These are phyloP conservation scores for Porites evermanni DNA, from an alignment of 92 coral and sea anemone species.

Conservation along the genomic window DNA sequence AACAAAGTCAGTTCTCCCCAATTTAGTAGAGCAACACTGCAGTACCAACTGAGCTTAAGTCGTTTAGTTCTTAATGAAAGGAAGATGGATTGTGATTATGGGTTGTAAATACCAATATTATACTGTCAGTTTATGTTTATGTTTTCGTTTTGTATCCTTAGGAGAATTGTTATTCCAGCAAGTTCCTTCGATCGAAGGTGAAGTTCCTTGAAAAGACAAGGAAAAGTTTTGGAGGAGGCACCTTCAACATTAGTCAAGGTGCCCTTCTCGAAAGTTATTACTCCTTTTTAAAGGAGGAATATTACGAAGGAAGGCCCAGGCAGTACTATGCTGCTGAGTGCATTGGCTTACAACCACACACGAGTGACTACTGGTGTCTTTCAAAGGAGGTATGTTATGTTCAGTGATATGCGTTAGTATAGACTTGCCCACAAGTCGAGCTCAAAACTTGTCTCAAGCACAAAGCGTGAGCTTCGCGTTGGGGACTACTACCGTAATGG, in stretches of 20 bases:
- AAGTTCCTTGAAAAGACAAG: slow-evolving; percentile 20
- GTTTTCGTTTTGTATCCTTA: not conserved
- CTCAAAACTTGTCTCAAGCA: not conserved
- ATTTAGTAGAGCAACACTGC: no score
- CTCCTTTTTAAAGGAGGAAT: not conserved
- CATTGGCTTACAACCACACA: no score
- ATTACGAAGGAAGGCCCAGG: not conserved
- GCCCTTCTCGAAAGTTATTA: slow-evolving; percentile 2
- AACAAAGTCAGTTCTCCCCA: no score
- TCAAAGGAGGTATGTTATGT: not conserved
- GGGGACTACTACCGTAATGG: no score
- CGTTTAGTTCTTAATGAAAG: not conserved
- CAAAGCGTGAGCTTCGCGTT: not conserved
- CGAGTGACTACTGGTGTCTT: no score
- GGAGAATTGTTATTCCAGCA: slow-evolving; percentile 21
- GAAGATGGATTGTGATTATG: not conserved
- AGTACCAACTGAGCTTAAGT: no score
- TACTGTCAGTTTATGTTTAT: not conserved
- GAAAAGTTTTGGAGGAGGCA: not conserved
- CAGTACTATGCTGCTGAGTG: not conserved
- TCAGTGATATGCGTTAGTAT: no score
- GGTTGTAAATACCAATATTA: not conserved
- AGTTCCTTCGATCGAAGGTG: slow-evolving; percentile 12
- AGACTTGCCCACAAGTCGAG: not conserved
- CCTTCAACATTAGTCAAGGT: slow-evolving; percentile 5